Base-by-base conservation (phyloP, 1,140 invertebrate genomes). In the Diuraphis noxia region DNA sequence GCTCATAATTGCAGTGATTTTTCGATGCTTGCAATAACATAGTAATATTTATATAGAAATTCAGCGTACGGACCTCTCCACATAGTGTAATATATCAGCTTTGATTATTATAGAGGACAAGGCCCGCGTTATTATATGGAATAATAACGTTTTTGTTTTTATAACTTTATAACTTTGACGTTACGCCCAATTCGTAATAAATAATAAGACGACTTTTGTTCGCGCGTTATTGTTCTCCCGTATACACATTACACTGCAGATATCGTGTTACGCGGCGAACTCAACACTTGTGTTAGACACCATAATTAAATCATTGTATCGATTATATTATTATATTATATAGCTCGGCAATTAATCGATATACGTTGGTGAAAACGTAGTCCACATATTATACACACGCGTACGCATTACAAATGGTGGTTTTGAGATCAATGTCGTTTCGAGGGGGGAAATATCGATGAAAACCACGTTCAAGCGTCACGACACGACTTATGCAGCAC, bases 141-240 rank as follows among this genome's bases (percentile, higher is more conserved):
- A 72, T 72, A n/a, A 72, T 72, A 72, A 72, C 13, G 56, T 72
- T 72, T 72, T 72, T 72, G 56, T 72, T 72, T 63, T n/a, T 72
- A 13, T n/a, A 72, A 49, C 49, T 49, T 49, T 49, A n/a, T n/a
- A n/a, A 49, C 46, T 72, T 30, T 72, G n/a, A 19, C 30, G 6
- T 72, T 72, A 72, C 30, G 13, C 56, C n/a, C 30, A 0, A 21
- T 13, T 10, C n/a, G n/a, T 72, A 72, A 72, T 17, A 72, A 72
- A 72, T 72, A 72, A 72, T 72, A 72, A n/a, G 56, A 5, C 56
- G 56, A 72, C 13, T 72, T 72, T 72, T 72, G 56, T 72, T 72
- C 56, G 13, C 56, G 30, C 13, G 13, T 72, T 72, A 72, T 72
- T 72, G 30, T 72, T 72, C 13, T 72, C 46, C 46, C 13, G 30